phyloP scores from a whole-genome alignment of 1,140 invertebrate genomes.

The Zaprionus ghesquierei region DNA sequence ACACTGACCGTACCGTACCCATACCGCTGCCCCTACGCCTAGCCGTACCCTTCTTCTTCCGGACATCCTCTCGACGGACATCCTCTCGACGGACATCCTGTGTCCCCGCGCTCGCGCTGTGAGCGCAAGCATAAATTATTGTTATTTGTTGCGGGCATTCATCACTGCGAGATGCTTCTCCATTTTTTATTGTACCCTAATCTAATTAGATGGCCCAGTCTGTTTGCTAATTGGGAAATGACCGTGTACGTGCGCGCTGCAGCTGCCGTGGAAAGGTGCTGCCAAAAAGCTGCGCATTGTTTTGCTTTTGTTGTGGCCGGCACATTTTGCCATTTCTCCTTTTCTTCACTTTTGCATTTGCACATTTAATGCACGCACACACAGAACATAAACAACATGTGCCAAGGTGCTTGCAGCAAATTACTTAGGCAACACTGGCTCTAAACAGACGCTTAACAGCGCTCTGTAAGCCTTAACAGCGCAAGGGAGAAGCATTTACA shows the following conservation, averaged over 20 bases:
- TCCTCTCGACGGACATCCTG: neutral
- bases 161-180: neutral
- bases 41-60: neutral
- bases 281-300: constrained; percentile 20
- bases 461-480: neutral
- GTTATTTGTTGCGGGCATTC: constrained; percentile 52
- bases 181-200: neutral
- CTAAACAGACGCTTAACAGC: constrained; percentile 3
- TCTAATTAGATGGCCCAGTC: constrained; percentile 5
- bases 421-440: neutral
- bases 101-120: neutral
- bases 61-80: neutral
- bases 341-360: constrained; percentile 27
- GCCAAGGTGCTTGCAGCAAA: neutral
- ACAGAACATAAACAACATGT: neutral
- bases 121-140: constrained; percentile 34
- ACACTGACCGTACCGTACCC: neutral
- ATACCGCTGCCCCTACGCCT: neutral
- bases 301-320: constrained; percentile 34
- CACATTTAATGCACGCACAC: constrained; percentile 33
- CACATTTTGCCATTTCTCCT: neutral
- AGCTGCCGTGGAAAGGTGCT: neutral
- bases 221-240: neutral
- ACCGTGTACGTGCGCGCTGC: neutral
- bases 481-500: too few relatives aligned